These are phyloP conservation scores for Natrix natrix DNA, from an alignment of 2,797 vertebrate species.

Conservation along the genomic window DNA sequence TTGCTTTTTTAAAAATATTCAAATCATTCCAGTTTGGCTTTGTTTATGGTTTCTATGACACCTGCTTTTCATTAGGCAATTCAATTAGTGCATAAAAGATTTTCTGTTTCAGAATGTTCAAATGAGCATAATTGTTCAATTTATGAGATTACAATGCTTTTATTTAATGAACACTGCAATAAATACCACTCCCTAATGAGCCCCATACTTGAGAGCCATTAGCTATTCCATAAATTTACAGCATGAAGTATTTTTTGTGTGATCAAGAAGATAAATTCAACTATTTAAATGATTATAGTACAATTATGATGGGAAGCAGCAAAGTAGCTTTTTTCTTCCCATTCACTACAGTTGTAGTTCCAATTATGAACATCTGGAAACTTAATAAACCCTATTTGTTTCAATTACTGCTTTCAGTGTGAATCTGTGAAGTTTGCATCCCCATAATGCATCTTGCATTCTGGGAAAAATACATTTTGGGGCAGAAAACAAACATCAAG, in stretches of 20 bases:
- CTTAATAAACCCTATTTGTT: slow-evolving; percentile 67
- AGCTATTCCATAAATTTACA: slow-evolving; percentile 78
- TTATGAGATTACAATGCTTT: slow-evolving; percentile 82
- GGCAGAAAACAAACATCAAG: background rate
- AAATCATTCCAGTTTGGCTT: slow-evolving; percentile 79
- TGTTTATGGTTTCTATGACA: slow-evolving; percentile 83
- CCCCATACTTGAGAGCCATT: slow-evolving; percentile 79
- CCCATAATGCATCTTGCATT: background rate
- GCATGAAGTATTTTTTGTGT: slow-evolving; percentile 72
- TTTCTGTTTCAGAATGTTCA: slow-evolving; percentile 84
- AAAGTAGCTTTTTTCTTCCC: slow-evolving; percentile 69
- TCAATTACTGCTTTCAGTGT: slow-evolving; percentile 64
- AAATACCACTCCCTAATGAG: slow-evolving; percentile 83
- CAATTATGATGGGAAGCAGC: slow-evolving; percentile 68
- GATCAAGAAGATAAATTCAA: slow-evolving; percentile 76
- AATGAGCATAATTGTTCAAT: slow-evolving; percentile 87
- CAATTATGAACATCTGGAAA: slow-evolving; percentile 72
- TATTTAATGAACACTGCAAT: slow-evolving; percentile 88
- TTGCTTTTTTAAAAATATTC: slow-evolving; percentile 66
- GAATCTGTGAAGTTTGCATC: slow-evolving; percentile 44
- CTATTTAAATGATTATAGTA: slow-evolving; percentile 65
- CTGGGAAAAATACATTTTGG: slow-evolving; percentile 29
- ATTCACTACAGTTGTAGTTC: slow-evolving; percentile 66
- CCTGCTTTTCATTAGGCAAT: slow-evolving; percentile 79
- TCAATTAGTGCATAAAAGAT: slow-evolving; percentile 82